Percentiles rank a stretch among this genome's conserved stretches.
These are phyloP conservation scores for Caenorhabditis zanzibari DNA, from an alignment of 2,888 invertebrate genomes.

Conservation along the genomic window DNA sequence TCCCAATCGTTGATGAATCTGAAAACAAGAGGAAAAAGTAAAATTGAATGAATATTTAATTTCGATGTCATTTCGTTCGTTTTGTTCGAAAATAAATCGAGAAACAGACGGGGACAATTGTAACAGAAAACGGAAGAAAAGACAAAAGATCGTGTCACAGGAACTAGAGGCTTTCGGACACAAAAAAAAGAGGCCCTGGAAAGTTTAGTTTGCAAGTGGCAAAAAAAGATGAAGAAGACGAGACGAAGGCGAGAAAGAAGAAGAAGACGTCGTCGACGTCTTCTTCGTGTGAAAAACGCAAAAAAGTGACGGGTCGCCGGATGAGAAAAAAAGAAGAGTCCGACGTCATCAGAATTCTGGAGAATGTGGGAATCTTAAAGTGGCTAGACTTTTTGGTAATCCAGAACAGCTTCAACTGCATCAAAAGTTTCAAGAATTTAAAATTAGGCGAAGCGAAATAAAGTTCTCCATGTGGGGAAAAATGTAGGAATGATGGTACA, in stretches of 20 bases:
- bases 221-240: conserved; percentile 47
- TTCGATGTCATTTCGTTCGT: conserved; percentile 27
- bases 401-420: not conserved
- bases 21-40: conserved; percentile 41
- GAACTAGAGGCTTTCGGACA: conserved; percentile 28
- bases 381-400: conserved; percentile 29
- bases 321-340: conserved; percentile 47
- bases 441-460: not conserved
- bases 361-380: conserved; percentile 27
- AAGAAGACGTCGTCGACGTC: conserved; percentile 34
- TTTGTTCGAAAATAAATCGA: conserved; percentile 25
- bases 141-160: conserved; percentile 42
- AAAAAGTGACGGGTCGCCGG: conserved; percentile 55
- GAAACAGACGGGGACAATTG: conserved; percentile 2
- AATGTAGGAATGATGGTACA: not conserved
- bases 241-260: conserved; percentile 36
- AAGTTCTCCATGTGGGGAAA: not conserved
- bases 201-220: conserved; percentile 44
- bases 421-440: not conserved
- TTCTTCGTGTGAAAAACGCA: conserved; percentile 46
- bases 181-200: conserved; percentile 20
- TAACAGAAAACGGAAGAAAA: conserved; percentile 17
- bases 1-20: conserved; percentile 59
- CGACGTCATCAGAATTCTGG: conserved; percentile 31
- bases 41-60: conserved; percentile 48